Evolutionary conservation across 2,888 invertebrate species (phyloP).

Genomic region (Lordiphosa andalusiaca): DNA sequence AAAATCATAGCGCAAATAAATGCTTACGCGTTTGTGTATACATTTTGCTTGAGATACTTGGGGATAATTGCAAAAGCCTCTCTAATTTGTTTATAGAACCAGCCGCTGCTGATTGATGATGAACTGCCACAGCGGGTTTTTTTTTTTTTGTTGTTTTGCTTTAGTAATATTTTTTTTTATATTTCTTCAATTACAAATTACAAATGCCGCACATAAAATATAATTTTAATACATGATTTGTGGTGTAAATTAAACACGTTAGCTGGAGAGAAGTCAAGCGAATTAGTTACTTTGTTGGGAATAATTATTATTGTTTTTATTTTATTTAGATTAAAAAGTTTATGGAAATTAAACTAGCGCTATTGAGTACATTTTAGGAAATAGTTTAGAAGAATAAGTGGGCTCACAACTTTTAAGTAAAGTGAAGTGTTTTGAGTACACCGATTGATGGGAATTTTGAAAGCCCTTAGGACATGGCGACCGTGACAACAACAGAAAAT

Average conservation of each 20-base stretch:
- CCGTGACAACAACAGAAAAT: too few species aligned
- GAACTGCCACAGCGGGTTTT: slow-evolving; percentile 36
- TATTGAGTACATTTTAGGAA: too few species aligned
- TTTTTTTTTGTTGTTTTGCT: slow-evolving; percentile 24
- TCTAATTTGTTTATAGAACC: slow-evolving; percentile 66
- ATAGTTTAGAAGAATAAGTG: too few species aligned
- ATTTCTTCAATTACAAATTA: slow-evolving; percentile 46
- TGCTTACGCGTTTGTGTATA: slow-evolving; percentile 61
- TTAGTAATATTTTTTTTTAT: slow-evolving; percentile 10
- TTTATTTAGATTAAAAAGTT: slow-evolving; percentile 1
- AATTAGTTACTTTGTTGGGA: too few species aligned
- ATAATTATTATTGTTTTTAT: not conserved
- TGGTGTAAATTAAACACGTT: too few species aligned
- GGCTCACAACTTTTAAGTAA: too few species aligned
- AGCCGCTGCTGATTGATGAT: slow-evolving; percentile 57
- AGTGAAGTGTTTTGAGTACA: too few species aligned
- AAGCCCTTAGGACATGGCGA: too few species aligned
- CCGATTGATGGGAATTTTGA: too few species aligned
- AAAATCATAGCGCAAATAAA: slow-evolving; percentile 61
- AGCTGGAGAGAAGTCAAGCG: too few species aligned
- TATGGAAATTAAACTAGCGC: too few species aligned
- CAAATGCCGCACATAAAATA: slow-evolving; percentile 48
- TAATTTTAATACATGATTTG: too few species aligned
- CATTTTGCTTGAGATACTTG: slow-evolving; percentile 30
- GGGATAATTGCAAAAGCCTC: slow-evolving; percentile 49